Evolutionary conservation across 2,888 invertebrate species (phyloP), one percentile per base, ranked within the genome.

Genomic region (Ernsta delagoae): DNA sequence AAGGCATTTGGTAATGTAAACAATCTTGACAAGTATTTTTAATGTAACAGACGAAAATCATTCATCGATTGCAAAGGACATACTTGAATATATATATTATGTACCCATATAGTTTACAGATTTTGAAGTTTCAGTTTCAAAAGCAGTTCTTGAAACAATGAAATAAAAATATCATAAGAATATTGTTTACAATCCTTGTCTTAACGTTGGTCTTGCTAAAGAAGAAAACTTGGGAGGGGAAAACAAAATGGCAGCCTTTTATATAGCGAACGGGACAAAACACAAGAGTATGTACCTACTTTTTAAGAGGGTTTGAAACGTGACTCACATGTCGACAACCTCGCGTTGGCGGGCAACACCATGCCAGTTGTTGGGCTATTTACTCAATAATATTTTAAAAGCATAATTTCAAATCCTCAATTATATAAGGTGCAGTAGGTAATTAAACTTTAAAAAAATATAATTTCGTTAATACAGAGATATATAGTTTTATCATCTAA

Each of bases 371-470:
- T 48, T 45, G n/a, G 11, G 48, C 16, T 48, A 48, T 48, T 36
- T 56, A 56, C 36, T 56, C n/a, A 56, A 56, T 56, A 56, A n/a
- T 56, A 12, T 36, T 9, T 48, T 59, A 59, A 59, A 60, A 36
- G 1, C n/a, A n/a, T n/a, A n/a, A n/a, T n/a, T n/a, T n/a, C n/a
- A n/a, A n/a, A n/a, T n/a, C n/a, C n/a, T n/a, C n/a, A n/a, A n/a
- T n/a, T n/a, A n/a, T n/a, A n/a, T n/a, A n/a, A n/a, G n/a, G n/a
- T n/a, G n/a, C n/a, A n/a, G n/a, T n/a, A n/a, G n/a, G n/a, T n/a
- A n/a, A n/a, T n/a, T n/a, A n/a, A n/a, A n/a, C n/a, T n/a, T n/a
- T n/a, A n/a, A n/a, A n/a, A n/a, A n/a, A n/a, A n/a, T n/a, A n/a
- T n/a, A n/a, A n/a, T n/a, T n/a, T n/a, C n/a, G n/a, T n/a, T n/a